Evolutionary conservation across 2,888 invertebrate genomes (phyloP).

Genomic region (Buathra laborator): DNA sequence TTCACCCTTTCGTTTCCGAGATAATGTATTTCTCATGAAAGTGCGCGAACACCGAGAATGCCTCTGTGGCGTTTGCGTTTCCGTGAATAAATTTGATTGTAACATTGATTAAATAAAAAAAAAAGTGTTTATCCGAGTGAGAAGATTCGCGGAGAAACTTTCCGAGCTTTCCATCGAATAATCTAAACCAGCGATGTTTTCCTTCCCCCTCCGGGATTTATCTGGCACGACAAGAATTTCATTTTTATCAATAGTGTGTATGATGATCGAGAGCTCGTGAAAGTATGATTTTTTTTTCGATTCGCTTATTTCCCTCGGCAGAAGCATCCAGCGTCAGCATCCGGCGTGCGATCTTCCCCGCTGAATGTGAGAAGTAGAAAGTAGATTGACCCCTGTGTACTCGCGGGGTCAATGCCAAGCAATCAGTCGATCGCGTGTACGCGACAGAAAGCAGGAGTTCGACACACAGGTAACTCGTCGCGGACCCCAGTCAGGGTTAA

Average conservation of each 20-base stretch:
- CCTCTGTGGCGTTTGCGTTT: background rate
- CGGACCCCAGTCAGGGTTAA: constrained; percentile 34
- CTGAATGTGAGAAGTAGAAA: constrained; percentile 81
- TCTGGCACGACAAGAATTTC: constrained; percentile 54
- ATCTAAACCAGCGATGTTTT: constrained; percentile 58
- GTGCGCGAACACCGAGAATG: no score
- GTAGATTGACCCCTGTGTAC: constrained; percentile 78
- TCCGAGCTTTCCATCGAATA: constrained; percentile 63
- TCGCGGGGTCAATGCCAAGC: constrained; percentile 75
- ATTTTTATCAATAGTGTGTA: constrained; percentile 53
- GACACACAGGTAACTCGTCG: constrained; percentile 24
- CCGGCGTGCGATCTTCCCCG: constrained; percentile 61
- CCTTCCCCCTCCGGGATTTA: constrained; percentile 10
- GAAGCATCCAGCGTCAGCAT: constrained; percentile 38
- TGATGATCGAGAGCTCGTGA: constrained; percentile 67
- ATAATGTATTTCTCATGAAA: no score
- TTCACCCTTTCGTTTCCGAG: no score
- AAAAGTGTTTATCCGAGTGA: background rate
- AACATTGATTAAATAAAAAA: background rate
- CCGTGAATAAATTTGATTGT: background rate
- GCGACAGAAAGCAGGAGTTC: constrained; percentile 29
- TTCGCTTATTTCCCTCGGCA: background rate
- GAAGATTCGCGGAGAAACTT: constrained; percentile 52
- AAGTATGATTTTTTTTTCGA: constrained; percentile 60
- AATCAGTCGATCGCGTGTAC: constrained; percentile 66